Conservation (phyloP, 1,140 invertebrate genomes). For the Drosophila saltans region DNA sequence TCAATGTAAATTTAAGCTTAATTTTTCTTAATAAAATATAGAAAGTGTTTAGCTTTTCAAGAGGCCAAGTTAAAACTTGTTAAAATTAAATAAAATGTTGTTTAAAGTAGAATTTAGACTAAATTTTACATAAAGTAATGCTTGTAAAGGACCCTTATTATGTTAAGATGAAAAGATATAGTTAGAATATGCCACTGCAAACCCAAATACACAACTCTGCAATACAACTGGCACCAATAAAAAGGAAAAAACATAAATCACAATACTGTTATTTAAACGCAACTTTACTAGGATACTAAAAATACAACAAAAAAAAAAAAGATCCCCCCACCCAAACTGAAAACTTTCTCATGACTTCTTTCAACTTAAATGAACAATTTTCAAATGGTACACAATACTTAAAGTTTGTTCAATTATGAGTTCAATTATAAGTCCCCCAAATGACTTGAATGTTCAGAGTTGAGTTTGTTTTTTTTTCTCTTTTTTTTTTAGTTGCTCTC, state of each 20-base stretch:
- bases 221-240: not conserved
- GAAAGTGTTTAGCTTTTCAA: no score
- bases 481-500: conserved; percentile 15
- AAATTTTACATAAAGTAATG: no score
- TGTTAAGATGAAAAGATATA: no score
- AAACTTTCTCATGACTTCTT: conserved; percentile 25
- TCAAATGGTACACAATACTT: conserved; percentile 48
- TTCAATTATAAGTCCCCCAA: conserved; percentile 62
- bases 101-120: no score
- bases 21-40: no score
- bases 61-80: no score
- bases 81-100: no score
- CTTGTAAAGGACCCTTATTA: no score
- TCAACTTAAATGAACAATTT: conserved; percentile 37
- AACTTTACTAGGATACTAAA: not conserved
- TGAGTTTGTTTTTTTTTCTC: not conserved
- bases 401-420: conserved; percentile 65
- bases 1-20: no score
- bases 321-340: not conserved
- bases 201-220: no score
- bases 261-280: not conserved
- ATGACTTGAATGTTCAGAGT: conserved; percentile 13
- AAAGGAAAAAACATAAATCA: not conserved
- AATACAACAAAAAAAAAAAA: not conserved
- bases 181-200: no score